Conservation (phyloP, 2,888 invertebrate genomes). For the Agonum fuliginosum region DNA sequence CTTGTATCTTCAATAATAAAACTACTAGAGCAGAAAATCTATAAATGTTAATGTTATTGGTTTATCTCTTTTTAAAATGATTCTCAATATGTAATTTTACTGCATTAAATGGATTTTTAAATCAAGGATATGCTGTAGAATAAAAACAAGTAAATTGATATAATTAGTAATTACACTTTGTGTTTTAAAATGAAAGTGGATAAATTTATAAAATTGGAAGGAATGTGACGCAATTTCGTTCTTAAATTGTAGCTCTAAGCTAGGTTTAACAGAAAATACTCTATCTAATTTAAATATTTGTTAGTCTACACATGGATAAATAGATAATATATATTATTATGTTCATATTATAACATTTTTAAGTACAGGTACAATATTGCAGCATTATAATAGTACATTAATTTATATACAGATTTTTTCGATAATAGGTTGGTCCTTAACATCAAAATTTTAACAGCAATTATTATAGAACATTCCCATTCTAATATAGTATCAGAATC, state of each 20-base stretch:
- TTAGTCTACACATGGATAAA: neutral
- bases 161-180: constrained; percentile 26
- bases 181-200: constrained; percentile 24
- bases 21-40: constrained; percentile 5
- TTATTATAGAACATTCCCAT: no score
- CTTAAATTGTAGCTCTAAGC: constrained; percentile 24
- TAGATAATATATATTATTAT: no score
- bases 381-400: no score
- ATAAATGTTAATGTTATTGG: constrained; percentile 5
- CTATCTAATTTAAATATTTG: constrained; percentile 40
- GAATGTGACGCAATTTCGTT: constrained; percentile 10
- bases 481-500: no score
- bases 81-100: constrained; percentile 1
- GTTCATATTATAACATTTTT: no score
- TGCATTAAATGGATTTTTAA: neutral
- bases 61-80: neutral
- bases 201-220: constrained; percentile 12
- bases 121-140: neutral
- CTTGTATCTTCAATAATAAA: neutral
- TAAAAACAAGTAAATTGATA: constrained; percentile 20
- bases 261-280: constrained; percentile 3
- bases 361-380: no score
- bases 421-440: no score
- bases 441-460: no score
- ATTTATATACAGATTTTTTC: no score